A percentile compares a stretch with the other conserved stretches of the same genome.
Evolutionary conservation across 1,140 invertebrate species (phyloP).

Genomic region (Dryas iulia): DNA sequence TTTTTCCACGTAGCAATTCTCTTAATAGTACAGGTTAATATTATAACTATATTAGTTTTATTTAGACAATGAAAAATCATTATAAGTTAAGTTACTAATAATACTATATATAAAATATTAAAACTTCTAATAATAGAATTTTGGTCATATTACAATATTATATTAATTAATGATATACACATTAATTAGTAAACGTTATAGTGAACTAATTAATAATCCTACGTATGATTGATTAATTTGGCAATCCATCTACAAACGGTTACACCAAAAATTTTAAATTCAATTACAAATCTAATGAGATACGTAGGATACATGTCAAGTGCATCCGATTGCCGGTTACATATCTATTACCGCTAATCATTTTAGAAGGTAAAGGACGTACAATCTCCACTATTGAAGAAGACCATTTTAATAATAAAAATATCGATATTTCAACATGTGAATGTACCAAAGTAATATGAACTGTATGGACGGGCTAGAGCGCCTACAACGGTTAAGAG

Average conservation of each 20-base stretch:
- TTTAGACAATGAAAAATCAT: too few species aligned
- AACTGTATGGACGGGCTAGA: conserved; percentile 24
- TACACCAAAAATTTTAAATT: neutral
- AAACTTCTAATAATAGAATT: too few species aligned
- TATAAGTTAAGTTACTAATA: too few species aligned
- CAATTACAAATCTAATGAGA: neutral
- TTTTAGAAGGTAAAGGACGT: conserved; percentile 36
- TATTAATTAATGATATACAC: neutral
- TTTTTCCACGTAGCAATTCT: too few species aligned
- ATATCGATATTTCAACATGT: conserved; percentile 33
- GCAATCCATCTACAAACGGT: neutral
- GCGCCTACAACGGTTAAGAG: conserved; percentile 10
- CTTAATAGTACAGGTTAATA: too few species aligned
- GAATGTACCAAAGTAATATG: conserved; percentile 30
- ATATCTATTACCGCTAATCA: conserved; percentile 30
- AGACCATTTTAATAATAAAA: conserved; percentile 19
- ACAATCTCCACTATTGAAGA: conserved; percentile 25
- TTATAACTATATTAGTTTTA: too few species aligned
- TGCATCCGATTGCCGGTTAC: conserved; percentile 9
- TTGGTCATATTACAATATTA: neutral
- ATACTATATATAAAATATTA: too few species aligned
- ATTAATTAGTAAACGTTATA: neutral
- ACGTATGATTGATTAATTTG: neutral
- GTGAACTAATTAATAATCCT: neutral
- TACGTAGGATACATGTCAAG: neutral